Percentiles rank a stretch among this genome's conserved stretches.
Conservation (phyloP, 2,113 vertebrate species). For the Ctenodactylus gundi region DNA sequence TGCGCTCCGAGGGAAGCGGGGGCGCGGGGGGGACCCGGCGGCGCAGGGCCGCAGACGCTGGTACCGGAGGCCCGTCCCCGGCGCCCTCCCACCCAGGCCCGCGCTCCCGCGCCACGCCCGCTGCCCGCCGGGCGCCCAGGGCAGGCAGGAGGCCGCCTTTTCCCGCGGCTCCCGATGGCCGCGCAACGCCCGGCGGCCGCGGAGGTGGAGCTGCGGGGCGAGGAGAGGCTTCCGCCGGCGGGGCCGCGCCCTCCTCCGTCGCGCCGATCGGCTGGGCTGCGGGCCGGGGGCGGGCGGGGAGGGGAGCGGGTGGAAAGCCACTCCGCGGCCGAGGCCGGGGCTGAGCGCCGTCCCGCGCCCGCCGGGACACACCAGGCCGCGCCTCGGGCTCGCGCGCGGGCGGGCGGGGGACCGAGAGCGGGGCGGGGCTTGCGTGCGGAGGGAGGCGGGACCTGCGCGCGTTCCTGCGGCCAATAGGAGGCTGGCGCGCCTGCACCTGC, state of each 20-base stretch:
- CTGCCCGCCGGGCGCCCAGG: not conserved
- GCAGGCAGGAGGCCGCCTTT: too few relatives aligned
- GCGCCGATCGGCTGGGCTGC: not conserved
- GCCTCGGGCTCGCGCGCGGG: not conserved
- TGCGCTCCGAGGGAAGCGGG: too few relatives aligned
- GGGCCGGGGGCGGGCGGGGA: not conserved
- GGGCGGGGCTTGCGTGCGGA: not conserved
- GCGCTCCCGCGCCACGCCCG: too few relatives aligned
- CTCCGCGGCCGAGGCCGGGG: not conserved
- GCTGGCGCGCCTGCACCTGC: not conserved
- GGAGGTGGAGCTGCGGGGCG: too few relatives aligned
- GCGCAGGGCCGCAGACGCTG: not conserved
- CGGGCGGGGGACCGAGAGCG: not conserved
- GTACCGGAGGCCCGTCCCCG: not conserved
- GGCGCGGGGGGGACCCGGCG: not conserved
- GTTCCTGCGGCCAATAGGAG: too few relatives aligned
- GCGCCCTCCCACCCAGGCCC: not conserved
- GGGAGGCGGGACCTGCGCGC: too few relatives aligned
- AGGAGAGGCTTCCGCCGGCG: too few relatives aligned
- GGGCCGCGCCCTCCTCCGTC: too few relatives aligned
- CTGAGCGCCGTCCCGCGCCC: not conserved
- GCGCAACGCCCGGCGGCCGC: too few relatives aligned
- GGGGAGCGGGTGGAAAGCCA: not conserved
- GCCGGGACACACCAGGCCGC: not conserved
- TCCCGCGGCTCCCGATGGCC: too few relatives aligned